These are phyloP conservation scores for Aurelia coerulea DNA, from an alignment of 30 jellyfish, hydroid and myxozoan genomes.

Conservation along the genomic window DNA sequence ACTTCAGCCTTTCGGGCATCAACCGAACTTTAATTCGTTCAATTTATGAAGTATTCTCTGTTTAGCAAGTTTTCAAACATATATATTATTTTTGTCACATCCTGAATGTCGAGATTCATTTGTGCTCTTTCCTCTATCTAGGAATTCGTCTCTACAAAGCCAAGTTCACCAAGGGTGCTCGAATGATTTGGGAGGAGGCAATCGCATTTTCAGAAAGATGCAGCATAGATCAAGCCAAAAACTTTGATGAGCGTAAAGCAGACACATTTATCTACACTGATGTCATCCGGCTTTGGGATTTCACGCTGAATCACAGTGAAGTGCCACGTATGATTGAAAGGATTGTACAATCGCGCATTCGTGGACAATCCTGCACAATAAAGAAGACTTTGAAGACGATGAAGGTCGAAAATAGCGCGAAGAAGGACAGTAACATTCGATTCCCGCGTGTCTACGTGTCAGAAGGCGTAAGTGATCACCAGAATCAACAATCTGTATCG, in stretches of 20 bases:
- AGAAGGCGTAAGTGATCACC: background rate
- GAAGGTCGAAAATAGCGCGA: background rate
- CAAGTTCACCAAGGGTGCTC: constrained; percentile 52
- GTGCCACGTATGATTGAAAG: constrained; percentile 57
- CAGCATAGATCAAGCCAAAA: constrained; percentile 13
- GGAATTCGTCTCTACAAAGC: constrained; percentile 74
- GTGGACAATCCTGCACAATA: constrained; percentile 74
- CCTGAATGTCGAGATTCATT: too few relatives aligned
- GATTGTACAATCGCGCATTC: constrained; percentile 59
- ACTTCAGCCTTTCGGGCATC: too few relatives aligned
- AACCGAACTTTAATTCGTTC: too few relatives aligned
- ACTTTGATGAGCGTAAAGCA: constrained; percentile 2
- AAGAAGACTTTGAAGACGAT: constrained; percentile 34
- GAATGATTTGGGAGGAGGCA: constrained; percentile 88
- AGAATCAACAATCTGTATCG: background rate
- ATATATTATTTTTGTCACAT: too few relatives aligned
- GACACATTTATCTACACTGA: constrained; percentile 61
- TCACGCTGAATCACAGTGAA: constrained; percentile 64
- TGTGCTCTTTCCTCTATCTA: background rate
- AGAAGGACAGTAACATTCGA: constrained; percentile 1
- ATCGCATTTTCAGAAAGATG: constrained; percentile 84
- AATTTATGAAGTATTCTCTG: too few relatives aligned
- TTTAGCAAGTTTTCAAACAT: too few relatives aligned
- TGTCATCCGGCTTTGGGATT: constrained; percentile 85
- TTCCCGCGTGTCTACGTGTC: constrained; percentile 23